Conservation (phyloP, 1,140 invertebrate species). For the Meteorus sp. region DNA sequence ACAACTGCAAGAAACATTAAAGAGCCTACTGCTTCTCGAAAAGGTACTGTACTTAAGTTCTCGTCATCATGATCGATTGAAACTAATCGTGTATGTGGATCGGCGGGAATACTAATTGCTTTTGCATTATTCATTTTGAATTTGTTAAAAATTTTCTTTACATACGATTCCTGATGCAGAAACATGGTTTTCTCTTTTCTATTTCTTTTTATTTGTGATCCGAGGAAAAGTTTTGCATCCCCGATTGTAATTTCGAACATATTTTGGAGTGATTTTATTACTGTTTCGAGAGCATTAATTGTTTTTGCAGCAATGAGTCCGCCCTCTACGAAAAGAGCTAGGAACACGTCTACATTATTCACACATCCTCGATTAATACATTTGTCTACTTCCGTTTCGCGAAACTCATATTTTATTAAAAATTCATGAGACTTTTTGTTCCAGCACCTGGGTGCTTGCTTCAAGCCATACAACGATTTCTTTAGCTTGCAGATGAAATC, state of each 20-base stretch:
- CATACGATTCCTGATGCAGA: slow-evolving; percentile 19
- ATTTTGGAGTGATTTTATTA: background rate
- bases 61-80: slow-evolving; percentile 35
- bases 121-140: slow-evolving; percentile 19
- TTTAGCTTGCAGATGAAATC: slow-evolving; percentile 12
- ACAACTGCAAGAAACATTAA: slow-evolving; percentile 17
- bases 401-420: slow-evolving; percentile 30
- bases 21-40: slow-evolving; percentile 22
- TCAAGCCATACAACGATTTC: slow-evolving; percentile 39
- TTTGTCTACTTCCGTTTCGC: slow-evolving; percentile 28
- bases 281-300: background rate
- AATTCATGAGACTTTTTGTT: slow-evolving; percentile 37
- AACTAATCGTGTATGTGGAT: slow-evolving; percentile 20
- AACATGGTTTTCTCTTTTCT: slow-evolving; percentile 18
- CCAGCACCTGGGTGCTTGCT: slow-evolving; percentile 46
- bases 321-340: slow-evolving; percentile 25
- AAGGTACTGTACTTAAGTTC: slow-evolving; percentile 13
- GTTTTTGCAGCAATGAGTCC: slow-evolving; percentile 22
- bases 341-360: background rate
- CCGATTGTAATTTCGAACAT: slow-evolving; percentile 24
- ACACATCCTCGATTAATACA: slow-evolving; percentile 30
- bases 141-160: slow-evolving; percentile 21
- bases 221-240: slow-evolving; percentile 19
- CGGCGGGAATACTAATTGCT: slow-evolving; percentile 17
- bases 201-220: slow-evolving; percentile 18